Conservation (phyloP, 2,797 vertebrate species). For the Scarus forsteni region DNA sequence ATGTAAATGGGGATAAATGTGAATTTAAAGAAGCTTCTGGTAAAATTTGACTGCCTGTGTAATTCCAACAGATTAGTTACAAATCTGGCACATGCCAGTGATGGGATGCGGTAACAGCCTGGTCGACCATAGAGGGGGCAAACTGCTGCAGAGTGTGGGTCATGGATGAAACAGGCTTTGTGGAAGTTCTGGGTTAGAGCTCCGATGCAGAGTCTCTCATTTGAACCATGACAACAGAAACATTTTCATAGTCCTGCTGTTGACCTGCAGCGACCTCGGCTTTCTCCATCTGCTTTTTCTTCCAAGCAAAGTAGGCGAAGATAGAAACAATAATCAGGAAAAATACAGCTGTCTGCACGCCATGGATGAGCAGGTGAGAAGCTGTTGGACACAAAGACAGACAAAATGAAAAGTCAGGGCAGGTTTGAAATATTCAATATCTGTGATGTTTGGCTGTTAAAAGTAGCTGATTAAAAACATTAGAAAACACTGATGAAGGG, state of each 20-base stretch:
- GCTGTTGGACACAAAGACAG: conserved; percentile 1
- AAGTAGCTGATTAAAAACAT: background rate
- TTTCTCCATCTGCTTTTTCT: conserved; percentile 1
- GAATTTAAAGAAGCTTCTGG: no score
- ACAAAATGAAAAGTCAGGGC: background rate
- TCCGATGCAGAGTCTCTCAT: conserved; percentile 1
- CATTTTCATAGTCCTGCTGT: background rate
- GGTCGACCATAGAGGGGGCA: no score
- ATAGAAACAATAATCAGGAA: conserved; percentile 8
- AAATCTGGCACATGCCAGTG: no score
- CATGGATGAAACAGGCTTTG: no score
- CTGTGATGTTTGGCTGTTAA: background rate
- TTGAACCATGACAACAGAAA: conserved; percentile 21
- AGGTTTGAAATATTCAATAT: background rate
- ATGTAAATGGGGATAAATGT: no score
- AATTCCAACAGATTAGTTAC: no score
- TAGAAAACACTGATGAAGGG: background rate
- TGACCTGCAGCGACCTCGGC: background rate
- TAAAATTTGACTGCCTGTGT: no score
- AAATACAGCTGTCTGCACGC: conserved; percentile 1
- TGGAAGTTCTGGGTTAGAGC: no score
- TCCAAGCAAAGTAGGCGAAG: conserved; percentile 1
- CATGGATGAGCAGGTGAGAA: background rate
- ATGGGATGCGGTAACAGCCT: no score
- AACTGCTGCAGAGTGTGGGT: no score